phyloP scores from a whole-genome alignment of 1,140 invertebrate species.

The Caenorhabditis elegans region DNA sequence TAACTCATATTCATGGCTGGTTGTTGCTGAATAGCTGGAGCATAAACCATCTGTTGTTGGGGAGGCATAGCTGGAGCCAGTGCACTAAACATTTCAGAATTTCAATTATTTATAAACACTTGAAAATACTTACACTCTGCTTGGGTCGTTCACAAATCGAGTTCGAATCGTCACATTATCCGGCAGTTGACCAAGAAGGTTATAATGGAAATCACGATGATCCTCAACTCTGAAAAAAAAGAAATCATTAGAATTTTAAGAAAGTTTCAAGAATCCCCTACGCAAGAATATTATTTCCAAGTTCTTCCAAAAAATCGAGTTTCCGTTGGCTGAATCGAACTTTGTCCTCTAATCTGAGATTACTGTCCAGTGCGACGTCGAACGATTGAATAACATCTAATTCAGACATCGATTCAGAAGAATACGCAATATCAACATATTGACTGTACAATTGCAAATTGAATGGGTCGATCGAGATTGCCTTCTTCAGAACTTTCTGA shows the following conservation, averaged over 20 bases:
- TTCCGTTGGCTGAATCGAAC: constrained; percentile 39
- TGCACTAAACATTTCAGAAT: not conserved
- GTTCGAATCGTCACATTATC: constrained; percentile 4
- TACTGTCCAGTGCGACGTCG: constrained; percentile 2
- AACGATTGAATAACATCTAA: constrained; percentile 17
- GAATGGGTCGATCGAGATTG: not conserved
- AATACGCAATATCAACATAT: not conserved
- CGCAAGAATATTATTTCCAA: constrained; percentile 24
- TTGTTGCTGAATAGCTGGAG: not conserved
- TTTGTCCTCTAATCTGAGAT: constrained; percentile 4
- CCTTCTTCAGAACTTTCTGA: constrained; percentile 6
- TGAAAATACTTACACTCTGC: not conserved
- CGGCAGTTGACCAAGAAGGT: not conserved
- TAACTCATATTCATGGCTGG: constrained; percentile 1
- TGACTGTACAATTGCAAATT: constrained; percentile 17
- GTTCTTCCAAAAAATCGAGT: constrained; percentile 35
- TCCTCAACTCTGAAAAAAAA: not conserved
- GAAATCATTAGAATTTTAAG: not conserved
- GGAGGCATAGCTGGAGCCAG: not conserved
- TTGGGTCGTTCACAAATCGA: not conserved
- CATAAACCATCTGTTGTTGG: not conserved
- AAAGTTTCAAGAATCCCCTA: not conserved
- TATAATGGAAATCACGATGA: not conserved
- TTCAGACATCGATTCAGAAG: not conserved
- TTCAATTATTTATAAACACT: no score